A percentile compares a stretch with the other conserved stretches of the same genome.
Evolutionary conservation across 2,113 vertebrate genomes (phyloP).

Genomic region (Parus major): DNA sequence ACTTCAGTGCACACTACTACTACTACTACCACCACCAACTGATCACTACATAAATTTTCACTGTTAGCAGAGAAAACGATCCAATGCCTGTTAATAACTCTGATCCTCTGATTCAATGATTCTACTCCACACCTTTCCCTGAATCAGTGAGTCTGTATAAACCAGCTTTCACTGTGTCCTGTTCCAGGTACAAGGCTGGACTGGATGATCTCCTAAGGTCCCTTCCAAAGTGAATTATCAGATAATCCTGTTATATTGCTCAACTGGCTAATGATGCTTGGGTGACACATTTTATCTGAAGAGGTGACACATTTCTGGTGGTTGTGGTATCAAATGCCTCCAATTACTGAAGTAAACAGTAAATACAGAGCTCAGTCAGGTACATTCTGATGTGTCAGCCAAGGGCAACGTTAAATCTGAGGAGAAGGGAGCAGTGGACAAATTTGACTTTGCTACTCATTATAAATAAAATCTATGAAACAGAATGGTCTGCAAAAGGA

Average conservation of each 20-base stretch:
- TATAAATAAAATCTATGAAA: neutral
- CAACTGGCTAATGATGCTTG: neutral
- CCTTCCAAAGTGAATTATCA: neutral
- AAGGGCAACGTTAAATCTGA: neutral
- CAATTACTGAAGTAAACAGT: neutral
- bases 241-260: neutral
- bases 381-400: neutral
- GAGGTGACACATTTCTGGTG: neutral
- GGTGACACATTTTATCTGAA: neutral
- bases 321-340: neutral
- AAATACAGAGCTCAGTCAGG: neutral
- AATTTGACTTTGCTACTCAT: neutral
- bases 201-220: neutral
- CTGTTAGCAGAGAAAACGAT: neutral
- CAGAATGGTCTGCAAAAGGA: neutral
- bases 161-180: neutral
- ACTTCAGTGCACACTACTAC: neutral
- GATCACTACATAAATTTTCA: neutral
- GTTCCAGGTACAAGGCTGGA: neutral
- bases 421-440: neutral
- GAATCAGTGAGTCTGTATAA: neutral
- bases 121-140: neutral
- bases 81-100: neutral
- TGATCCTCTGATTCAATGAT: neutral
- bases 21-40: neutral